Evolutionary conservation across 2,113 vertebrate genomes (phyloP).

Genomic region (Crotophaga sulcirostris): DNA sequence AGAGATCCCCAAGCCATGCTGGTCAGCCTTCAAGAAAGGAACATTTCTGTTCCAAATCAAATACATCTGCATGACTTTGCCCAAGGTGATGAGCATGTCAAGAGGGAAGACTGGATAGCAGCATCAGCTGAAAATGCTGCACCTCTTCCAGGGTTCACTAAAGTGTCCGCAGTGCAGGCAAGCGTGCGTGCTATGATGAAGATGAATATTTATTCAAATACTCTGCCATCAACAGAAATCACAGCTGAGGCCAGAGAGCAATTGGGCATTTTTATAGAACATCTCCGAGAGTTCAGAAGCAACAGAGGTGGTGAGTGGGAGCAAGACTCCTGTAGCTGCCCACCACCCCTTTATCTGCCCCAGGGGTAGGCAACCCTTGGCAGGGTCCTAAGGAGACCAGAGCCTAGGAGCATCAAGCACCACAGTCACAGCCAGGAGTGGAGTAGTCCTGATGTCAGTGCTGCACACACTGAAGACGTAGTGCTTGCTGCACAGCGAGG

Average conservation of each 20-base stretch:
- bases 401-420: not conserved
- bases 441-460: not conserved
- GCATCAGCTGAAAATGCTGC: not conserved
- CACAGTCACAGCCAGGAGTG: not conserved
- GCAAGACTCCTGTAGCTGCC: not conserved
- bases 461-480: not conserved
- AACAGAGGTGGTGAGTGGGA: not conserved
- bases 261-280: not conserved
- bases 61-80: not conserved
- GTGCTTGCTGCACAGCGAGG: not conserved
- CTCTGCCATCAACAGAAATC: not conserved
- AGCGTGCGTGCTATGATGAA: accelerated
- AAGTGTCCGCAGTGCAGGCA: not conserved
- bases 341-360: not conserved
- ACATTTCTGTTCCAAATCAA: not conserved
- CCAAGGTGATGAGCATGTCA: not conserved
- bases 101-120: not conserved
- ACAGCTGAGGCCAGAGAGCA: not conserved
- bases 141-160: not conserved
- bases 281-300: not conserved
- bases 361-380: no score
- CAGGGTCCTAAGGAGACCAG: not conserved
- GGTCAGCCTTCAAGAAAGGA: not conserved
- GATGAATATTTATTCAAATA: not conserved
- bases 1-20: not conserved